Evolutionary conservation across 2,797 vertebrate genomes (phyloP), one percentile per base, ranked within the genome.

Genomic region (Hoplostethus mediterraneus): DNA sequence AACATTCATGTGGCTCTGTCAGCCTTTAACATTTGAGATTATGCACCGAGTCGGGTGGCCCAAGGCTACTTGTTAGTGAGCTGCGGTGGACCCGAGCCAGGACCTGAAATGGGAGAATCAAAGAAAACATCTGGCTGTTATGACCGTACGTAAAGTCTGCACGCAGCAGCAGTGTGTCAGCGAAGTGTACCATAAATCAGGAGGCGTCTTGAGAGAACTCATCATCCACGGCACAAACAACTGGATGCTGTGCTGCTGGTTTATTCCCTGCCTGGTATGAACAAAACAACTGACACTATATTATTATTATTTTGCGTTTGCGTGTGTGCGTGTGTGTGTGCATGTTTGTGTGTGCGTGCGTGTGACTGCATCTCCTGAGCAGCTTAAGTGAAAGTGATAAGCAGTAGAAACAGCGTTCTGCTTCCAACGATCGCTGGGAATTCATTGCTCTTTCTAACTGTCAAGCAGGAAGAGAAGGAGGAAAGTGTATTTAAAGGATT

Each of bases 401-500:
- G 87, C 86, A 87, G 85, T 17, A 81, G 83, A 81, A 86, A 83
- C 74, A 5, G 73, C 70, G 67, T 82, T 80, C 74, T 58, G 80
- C 81, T 79, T 86, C 82, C 81, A 83, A 67, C 67, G 70, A 83
- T 85, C 44, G 78, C 76, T 74, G 80, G 81, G 83, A 90, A 94
- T 90, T 89, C 83, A 84, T 87, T 65, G 84, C 85, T 90, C 87
- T 89, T 80, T 83, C 88, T 71, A 77, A 81, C 89, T 83, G 90
- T 90, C 91, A 89, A 84, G 86, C 77, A 75, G 85, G 30, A 72
- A 83, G 84, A 87, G 77, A 77, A 82, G 71, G 72, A 61, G 67
- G 85, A 80, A 85, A 79, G 88, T 92, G 86, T 93, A 90, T 93
- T 93, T 93, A 94, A 94, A 93, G 87, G 88, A 91, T 90, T 90